phyloP scores from a whole-genome alignment of 2,797 vertebrate genomes.

The Mus minutoides region DNA sequence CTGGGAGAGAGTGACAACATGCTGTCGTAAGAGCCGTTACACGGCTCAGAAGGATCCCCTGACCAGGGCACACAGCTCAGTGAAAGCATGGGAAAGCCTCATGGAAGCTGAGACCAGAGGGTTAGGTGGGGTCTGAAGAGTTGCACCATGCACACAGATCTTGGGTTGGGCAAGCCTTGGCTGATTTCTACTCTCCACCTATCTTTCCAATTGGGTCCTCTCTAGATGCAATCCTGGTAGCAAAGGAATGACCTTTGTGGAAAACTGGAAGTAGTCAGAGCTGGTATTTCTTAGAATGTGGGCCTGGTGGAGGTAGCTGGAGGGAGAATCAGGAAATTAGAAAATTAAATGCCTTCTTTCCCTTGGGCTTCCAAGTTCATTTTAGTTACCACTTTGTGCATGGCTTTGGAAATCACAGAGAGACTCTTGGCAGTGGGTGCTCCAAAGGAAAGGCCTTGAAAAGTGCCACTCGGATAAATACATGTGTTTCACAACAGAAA shows the following conservation, averaged over 20 bases:
- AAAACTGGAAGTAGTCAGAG: background rate
- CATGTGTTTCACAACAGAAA: background rate
- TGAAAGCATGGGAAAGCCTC: background rate
- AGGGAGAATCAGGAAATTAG: background rate
- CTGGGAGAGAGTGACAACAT: background rate
- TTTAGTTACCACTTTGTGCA: background rate
- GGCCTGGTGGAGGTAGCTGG: background rate
- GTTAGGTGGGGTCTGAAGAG: background rate
- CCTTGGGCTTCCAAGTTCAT: background rate
- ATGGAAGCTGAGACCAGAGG: background rate
- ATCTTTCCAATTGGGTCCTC: background rate
- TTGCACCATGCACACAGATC: background rate
- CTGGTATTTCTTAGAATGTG: background rate
- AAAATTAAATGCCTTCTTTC: background rate
- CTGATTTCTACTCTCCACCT: background rate
- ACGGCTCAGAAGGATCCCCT: background rate
- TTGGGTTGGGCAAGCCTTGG: background rate
- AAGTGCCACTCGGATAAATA: background rate
- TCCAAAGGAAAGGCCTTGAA: background rate
- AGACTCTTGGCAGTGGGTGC: background rate
- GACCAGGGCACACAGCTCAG: background rate
- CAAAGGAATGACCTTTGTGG: background rate
- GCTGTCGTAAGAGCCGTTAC: rapidly evolving
- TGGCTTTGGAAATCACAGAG: background rate
- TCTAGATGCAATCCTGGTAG: background rate